phyloP scores from a whole-genome alignment of 2,113 vertebrate genomes.

The Myotis davidii region DNA sequence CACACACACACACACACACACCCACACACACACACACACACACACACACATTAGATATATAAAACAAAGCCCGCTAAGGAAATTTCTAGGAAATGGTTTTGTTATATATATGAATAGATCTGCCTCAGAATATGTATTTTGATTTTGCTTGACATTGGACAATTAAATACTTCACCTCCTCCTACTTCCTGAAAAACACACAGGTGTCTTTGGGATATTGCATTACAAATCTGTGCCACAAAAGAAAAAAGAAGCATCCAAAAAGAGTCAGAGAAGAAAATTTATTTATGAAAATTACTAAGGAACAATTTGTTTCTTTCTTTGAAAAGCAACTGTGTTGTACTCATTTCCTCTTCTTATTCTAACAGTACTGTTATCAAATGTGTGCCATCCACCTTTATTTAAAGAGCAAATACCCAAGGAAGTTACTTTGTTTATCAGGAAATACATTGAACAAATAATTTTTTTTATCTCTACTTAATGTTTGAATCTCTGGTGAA shows the following conservation, averaged over 20 bases:
- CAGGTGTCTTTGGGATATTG: not conserved
- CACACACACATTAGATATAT: no score
- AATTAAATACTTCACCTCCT: not conserved
- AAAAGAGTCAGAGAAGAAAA: not conserved
- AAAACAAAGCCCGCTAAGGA: not conserved
- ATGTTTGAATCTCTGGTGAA: conserved; percentile 69
- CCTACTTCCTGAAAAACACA: not conserved
- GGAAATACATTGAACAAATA: conserved; percentile 55
- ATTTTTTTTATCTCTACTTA: conserved; percentile 60
- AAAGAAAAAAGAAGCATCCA: not conserved
- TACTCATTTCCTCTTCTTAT: conserved; percentile 7
- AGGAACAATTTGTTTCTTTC: not conserved
- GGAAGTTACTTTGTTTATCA: conserved; percentile 74
- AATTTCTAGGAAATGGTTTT: not conserved
- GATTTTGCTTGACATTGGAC: conserved; percentile 1
- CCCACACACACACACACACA: no score
- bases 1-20: not conserved
- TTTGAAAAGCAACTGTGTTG: not conserved
- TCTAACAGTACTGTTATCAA: conserved; percentile 54
- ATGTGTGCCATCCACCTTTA: conserved; percentile 28
- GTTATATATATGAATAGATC: not conserved
- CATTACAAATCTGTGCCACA: not conserved
- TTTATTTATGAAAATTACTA: not conserved
- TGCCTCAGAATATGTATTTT: not conserved
- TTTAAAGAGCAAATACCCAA: conserved; percentile 65